Percentiles rank a stretch among this genome's conserved stretches.
phyloP scores from a whole-genome alignment of 2,797 vertebrate genomes.

The Chromis chromis region DNA sequence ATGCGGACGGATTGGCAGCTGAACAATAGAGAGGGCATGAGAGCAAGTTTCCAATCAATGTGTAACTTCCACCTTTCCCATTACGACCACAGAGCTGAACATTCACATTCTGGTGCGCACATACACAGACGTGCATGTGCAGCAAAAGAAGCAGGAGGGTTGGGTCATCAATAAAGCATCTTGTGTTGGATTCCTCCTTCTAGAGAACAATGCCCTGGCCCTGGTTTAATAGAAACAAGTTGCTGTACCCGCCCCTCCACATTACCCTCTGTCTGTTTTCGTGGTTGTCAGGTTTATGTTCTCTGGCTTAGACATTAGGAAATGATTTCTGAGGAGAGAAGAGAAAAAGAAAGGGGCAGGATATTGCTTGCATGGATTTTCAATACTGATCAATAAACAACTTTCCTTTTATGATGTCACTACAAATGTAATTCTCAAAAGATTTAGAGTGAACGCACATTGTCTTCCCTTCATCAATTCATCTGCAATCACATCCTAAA shows the following conservation, averaged over 20 bases:
- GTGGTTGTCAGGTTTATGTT: slow-evolving; percentile 31
- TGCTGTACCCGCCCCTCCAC: neutral
- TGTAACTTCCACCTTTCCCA: slow-evolving; percentile 45
- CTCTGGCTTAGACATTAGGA: slow-evolving; percentile 11
- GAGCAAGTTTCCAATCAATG: slow-evolving; percentile 58
- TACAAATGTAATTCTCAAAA: neutral
- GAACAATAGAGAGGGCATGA: slow-evolving; percentile 50
- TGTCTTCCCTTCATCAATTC: no score
- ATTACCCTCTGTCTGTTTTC: slow-evolving; percentile 17
- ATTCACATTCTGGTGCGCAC: slow-evolving; percentile 18
- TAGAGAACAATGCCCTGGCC: slow-evolving; percentile 44
- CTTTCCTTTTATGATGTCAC: neutral
- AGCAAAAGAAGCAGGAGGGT: neutral
- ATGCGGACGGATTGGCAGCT: slow-evolving; percentile 54
- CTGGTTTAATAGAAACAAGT: slow-evolving; percentile 41
- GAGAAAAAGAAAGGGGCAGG: neutral
- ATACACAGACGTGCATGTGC: neutral
- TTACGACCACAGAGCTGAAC: neutral
- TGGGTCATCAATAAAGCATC: slow-evolving; percentile 12
- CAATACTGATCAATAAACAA: slow-evolving; percentile 35
- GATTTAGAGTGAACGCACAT: no score
- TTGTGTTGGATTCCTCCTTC: slow-evolving; percentile 45
- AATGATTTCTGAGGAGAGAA: slow-evolving; percentile 12
- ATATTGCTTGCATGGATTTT: slow-evolving; percentile 26
- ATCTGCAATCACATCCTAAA: slow-evolving; percentile 1